A percentile compares a stretch with the other conserved stretches of the same genome.
phyloP scores from a whole-genome alignment of 2,113 vertebrate species.

The Elaphurus davidianus region DNA sequence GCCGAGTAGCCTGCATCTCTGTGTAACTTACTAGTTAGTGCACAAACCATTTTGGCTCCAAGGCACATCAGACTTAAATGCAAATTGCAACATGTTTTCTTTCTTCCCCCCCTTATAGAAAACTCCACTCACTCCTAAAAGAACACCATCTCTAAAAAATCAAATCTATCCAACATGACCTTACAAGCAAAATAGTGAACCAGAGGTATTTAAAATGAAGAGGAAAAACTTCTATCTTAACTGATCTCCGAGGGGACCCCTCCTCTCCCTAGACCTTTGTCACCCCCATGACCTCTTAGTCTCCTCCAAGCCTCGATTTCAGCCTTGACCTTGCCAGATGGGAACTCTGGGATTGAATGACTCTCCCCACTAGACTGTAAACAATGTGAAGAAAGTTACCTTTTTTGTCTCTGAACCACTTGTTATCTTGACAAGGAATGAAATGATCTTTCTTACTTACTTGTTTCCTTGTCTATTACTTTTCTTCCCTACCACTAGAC shows the following conservation, averaged over 20 bases:
- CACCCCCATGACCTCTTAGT: not conserved
- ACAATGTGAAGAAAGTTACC: not conserved
- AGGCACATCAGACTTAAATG: not conserved
- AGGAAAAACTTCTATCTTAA: not conserved
- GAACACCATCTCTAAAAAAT: not conserved
- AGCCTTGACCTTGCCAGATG: not conserved
- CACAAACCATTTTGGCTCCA: not conserved
- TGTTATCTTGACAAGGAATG: not conserved
- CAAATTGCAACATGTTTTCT: not conserved
- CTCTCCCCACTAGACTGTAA: not conserved
- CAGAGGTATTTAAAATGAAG: not conserved
- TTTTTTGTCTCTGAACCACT: not conserved
- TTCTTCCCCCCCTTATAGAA: not conserved
- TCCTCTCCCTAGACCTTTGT: not conserved
- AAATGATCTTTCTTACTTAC: not conserved
- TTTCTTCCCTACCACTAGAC: not conserved
- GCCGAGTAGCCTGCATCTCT: not conserved
- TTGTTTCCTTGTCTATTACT: not conserved
- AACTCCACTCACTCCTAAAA: not conserved
- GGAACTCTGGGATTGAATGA: not conserved
- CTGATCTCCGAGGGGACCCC: not conserved
- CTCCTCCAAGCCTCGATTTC: not conserved
- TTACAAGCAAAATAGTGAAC: not conserved
- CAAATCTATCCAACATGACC: not conserved
- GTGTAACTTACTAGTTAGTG: not conserved